Evolutionary conservation across 2,797 vertebrate genomes (phyloP).

Genomic region (Arctocebus calabarensis): DNA sequence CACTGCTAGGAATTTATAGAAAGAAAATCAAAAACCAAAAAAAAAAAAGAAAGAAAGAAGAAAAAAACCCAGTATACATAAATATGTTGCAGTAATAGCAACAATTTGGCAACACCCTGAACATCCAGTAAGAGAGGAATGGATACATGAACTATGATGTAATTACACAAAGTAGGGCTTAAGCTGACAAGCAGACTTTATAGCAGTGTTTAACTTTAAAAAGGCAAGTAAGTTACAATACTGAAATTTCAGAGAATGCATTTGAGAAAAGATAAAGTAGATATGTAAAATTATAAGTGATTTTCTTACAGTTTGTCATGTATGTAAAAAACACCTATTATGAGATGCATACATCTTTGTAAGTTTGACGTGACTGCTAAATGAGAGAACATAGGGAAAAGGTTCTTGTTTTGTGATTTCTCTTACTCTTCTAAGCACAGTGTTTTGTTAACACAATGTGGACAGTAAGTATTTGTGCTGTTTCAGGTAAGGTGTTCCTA

Average conservation of each 20-base stretch:
- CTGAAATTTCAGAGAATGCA: background rate
- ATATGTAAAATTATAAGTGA: background rate
- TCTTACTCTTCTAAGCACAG: background rate
- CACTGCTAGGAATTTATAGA: constrained; percentile 29
- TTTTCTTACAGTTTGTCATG: background rate
- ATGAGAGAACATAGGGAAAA: background rate
- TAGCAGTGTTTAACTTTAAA: background rate
- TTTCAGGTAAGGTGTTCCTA: background rate
- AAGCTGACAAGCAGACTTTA: background rate
- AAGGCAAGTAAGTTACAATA: constrained; percentile 13
- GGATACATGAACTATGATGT: background rate
- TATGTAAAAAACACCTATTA: constrained; percentile 37
- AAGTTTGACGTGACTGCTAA: constrained; percentile 11
- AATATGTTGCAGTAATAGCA: background rate
- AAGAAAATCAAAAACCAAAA: constrained; percentile 37
- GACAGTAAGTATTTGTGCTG: background rate
- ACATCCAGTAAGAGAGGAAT: background rate
- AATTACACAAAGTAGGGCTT: background rate
- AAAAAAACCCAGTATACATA: background rate
- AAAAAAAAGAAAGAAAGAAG: background rate
- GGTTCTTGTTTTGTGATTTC: background rate
- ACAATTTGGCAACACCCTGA: background rate
- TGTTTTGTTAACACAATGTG: background rate
- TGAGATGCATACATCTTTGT: constrained; percentile 19
- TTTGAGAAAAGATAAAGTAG: constrained; percentile 8